Percentiles rank a stretch among this genome's conserved stretches.
These are phyloP conservation scores for Porites lobata DNA, from an alignment of 92 coral and sea anemone species.

Conservation along the genomic window DNA sequence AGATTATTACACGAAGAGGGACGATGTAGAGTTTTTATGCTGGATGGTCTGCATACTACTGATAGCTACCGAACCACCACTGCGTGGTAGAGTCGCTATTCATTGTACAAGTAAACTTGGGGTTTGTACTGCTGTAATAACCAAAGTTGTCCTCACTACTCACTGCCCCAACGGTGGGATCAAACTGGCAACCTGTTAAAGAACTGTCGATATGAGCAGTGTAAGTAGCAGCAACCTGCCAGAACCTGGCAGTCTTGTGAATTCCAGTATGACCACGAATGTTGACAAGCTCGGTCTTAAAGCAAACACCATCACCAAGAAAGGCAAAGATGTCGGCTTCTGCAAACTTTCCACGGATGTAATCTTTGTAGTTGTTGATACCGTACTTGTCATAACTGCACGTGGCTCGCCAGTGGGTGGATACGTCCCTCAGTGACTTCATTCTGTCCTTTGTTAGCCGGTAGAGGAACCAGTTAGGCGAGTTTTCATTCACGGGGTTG, in stretches of 20 bases:
- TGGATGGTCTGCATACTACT: no score
- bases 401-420: constrained; percentile 77
- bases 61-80: constrained; percentile 74
- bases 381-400: constrained; percentile 60
- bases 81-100: constrained; percentile 63
- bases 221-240: constrained; percentile 32
- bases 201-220: constrained; percentile 46
- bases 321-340: constrained; percentile 60
- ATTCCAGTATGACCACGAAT: constrained; percentile 71
- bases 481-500: constrained; percentile 10
- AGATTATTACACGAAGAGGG: no score
- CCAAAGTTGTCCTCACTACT: constrained; percentile 82
- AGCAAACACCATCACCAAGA: constrained; percentile 48
- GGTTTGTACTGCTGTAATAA: constrained; percentile 17
- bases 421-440: constrained; percentile 6
- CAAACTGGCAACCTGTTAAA: constrained; percentile 59
- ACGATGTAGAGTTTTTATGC: no score
- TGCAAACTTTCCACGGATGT: constrained; percentile 72
- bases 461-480: constrained; percentile 22
- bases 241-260: constrained; percentile 57
- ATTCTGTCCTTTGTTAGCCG: constrained; percentile 4
- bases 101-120: constrained; percentile 77
- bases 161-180: constrained; percentile 49
- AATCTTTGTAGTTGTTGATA: constrained; percentile 75
- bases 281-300: constrained; percentile 71